Conservation (phyloP, 2,113 vertebrate genomes). For the Vombatus ursinus region DNA sequence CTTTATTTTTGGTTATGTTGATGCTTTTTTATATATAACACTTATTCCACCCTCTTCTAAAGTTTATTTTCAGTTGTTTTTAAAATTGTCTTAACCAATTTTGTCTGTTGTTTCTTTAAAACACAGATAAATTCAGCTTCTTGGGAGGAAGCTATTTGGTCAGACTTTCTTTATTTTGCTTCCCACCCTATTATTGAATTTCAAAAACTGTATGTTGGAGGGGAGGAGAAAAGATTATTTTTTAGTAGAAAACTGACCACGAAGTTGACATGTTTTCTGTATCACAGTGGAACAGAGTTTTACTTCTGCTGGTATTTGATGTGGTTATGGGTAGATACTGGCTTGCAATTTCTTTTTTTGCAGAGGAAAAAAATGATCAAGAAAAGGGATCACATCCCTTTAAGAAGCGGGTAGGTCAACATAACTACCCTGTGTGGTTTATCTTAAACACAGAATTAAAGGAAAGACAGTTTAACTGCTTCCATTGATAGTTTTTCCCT, state of each 20-base stretch:
- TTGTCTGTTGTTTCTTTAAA: too few species aligned
- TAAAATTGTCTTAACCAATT: neutral
- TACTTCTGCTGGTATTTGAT: conserved; percentile 55
- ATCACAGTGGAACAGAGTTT: neutral
- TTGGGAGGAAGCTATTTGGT: neutral
- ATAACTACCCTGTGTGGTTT: conserved; percentile 34
- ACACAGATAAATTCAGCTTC: too few species aligned
- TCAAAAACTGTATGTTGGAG: too few species aligned
- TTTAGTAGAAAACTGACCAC: neutral
- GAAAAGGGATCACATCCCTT: conserved; percentile 74
- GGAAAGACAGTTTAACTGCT: conserved; percentile 20
- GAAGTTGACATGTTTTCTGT: neutral
- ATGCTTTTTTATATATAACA: too few species aligned
- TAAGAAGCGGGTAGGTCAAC: conserved; percentile 74
- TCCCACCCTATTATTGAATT: too few species aligned
- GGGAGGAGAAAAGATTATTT: neutral
- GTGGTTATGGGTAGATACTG: conserved; percentile 54
- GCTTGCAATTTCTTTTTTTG: conserved; percentile 75
- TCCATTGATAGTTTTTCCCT: neutral
- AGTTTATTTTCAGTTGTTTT: too few species aligned
- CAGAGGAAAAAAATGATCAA: conserved; percentile 74
- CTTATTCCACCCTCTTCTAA: too few species aligned
- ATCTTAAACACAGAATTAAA: conserved; percentile 55
- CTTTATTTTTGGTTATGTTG: too few species aligned
- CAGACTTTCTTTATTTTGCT: too few species aligned